Base-by-base conservation (phyloP, 2,888 invertebrate genomes). In the Pocota personata region DNA sequence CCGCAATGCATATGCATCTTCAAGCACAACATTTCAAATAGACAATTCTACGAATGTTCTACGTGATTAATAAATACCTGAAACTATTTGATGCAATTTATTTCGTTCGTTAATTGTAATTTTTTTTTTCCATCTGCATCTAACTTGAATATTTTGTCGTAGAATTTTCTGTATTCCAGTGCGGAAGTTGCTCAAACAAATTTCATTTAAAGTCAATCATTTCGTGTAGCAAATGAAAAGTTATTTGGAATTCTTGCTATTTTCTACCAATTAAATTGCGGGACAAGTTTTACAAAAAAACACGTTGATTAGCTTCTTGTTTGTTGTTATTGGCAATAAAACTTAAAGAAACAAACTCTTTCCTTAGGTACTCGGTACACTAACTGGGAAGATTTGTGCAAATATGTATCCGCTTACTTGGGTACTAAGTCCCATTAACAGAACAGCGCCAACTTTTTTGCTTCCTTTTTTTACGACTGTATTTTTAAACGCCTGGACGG, bases 361-460 rank as follows among this genome's bases (percentile, higher is more conserved):
- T 24, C 7, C 12, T 40, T 58, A 2, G n/a, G n/a, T n/a, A n/a
- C n/a, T n/a, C n/a, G n/a, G n/a, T n/a, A n/a, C n/a, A 58, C 43
- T 43, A 24, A 10, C 24, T 43, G 32, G 14, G 35, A 76, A 32
- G 66, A 67, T 48, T 76, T 58, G 37, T 66, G 8, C 37, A 35
- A 57, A 66, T 66, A 35, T 46, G 24, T 24, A 24, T 4, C 10
- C 24, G n/a, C 27, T 27, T 14, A n/a, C 64, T 19, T 19, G 30
- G 19, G 48, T 48, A 30, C 8, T 16, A 12, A 62, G 30, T 30
- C 30, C 30, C 32, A n/a, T 48, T 48, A 46, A 5, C 7, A 16
- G 1, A 46, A 5, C 7, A 16, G 1, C 24, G 16, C 21, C 32
- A 21, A 12, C 19, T 24, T 30, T 57, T n/a, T 14, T 57, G 10